Evolutionary conservation across 2,113 vertebrate species (phyloP).

Genomic region (Gyps fulvus): DNA sequence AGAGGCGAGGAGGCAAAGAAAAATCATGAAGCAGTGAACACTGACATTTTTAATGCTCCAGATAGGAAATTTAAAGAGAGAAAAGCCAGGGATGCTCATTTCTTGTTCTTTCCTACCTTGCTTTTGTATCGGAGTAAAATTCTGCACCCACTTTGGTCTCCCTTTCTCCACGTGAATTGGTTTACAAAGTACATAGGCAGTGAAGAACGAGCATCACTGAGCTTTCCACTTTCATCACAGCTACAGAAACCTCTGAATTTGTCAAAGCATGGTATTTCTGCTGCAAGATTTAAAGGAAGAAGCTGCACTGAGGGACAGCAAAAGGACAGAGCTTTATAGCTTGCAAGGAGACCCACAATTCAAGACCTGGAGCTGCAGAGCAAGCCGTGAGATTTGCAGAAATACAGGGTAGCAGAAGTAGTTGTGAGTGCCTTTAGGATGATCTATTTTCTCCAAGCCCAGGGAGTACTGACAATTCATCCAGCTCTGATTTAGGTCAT

Average conservation of each 20-base stretch:
- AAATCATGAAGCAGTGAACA: not conserved
- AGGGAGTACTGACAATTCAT: not conserved
- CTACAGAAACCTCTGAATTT: slow-evolving; percentile 3
- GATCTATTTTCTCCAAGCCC: not conserved
- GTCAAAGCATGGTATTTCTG: slow-evolving; percentile 14
- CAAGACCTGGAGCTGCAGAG: not conserved
- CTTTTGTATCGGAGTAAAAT: not conserved
- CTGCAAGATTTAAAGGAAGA: slow-evolving; percentile 26
- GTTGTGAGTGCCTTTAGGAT: not conserved
- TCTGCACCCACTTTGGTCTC: not conserved
- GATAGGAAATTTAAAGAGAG: not conserved
- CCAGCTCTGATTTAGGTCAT: not conserved
- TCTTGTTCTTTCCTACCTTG: not conserved
- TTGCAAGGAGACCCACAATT: not conserved
- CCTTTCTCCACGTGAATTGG: not conserved
- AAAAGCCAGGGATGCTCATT: not conserved
- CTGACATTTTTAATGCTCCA: not conserved
- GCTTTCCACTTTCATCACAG: not conserved
- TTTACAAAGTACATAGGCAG: not conserved
- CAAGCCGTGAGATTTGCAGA: not conserved
- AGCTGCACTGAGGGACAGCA: not conserved
- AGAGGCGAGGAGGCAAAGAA: not conserved
- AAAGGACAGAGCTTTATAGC: not conserved
- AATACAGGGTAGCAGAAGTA: not conserved
- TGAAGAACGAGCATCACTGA: not conserved